Evolutionary conservation across 2,113 vertebrate genomes (phyloP), one percentile per base, ranked within the genome.

Genomic region (Bombycilla garrulus): DNA sequence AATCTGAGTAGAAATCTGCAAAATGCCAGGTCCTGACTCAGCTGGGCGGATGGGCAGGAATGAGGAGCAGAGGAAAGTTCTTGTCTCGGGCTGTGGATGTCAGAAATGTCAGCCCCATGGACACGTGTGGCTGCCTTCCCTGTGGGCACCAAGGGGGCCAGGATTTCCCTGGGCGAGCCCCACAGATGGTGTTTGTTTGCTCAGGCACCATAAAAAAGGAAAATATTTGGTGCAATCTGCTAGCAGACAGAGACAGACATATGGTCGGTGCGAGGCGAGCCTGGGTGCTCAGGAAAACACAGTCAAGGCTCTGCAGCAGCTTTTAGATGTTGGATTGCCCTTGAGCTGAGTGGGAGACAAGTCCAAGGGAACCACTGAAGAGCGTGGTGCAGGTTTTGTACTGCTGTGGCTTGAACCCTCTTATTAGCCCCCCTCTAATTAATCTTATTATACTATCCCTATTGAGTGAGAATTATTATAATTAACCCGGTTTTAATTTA

Each of bases 171-270:
- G 0, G 1, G 36, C 0, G 5, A 90, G 86, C 71, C 90, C 90
- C 5, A 5, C 95, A 96, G 96, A 97, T 96, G 96, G 96, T 96
- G 95, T 97, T 97, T 96, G 96, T 97, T 96, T 96, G 88, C 93
- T 97, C 93, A 94, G 60, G 28, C 92, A 51, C 33, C 12, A 82
- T 88, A 50, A 77, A 76, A 90, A 94, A 66, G 82, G 88, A 70
- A 96, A 97, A 96, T 97, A 97, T 95, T 97, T 97, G 94, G 88
- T 95, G 67, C 96, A 96, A 73, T 93, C 92, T 97, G 95, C 90
- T 93, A 76, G 86, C 92, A 95, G 95, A 60, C 88, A 88, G 79
- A 93, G 79, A 85, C 95, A 95, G 95, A 86, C 96, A 96, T 96
- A 96, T 95, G 96, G 95, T 90, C 0, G 36, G 40, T 40, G 66